Evolutionary conservation across 2,797 vertebrate species (phyloP), one percentile per base, ranked within the genome.

Genomic region (Percopsis omiscomaycus): DNA sequence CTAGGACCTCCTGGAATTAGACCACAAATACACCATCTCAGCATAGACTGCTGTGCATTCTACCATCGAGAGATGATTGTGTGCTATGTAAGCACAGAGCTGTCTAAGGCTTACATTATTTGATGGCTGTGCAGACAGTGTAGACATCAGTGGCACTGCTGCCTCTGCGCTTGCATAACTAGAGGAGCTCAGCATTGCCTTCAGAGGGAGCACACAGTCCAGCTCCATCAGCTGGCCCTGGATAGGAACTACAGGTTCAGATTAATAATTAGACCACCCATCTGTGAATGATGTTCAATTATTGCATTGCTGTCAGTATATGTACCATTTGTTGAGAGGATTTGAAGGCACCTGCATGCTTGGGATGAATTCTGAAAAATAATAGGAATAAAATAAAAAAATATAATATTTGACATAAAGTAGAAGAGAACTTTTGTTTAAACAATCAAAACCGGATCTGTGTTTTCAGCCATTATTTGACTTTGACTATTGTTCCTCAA

Each of bases 331-430:
- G 84, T 69, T 71, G 88, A 89, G 62, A 95, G 86, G 56, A 86
- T 92, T 61, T 87, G 84, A 59, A 95, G 84, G 74, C 93, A 94
- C 87, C 89, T 82, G 77, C 93, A 94, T 0, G 93, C 92, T 83
- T 94, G 92, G 71, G 88, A 90, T 71, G 92, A 92, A 84, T 94
- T 91, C 93, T 95, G 84, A 16, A 74, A 74, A 69, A 79, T 15
- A 81, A 83, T 73, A 61, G n/a, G 27, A 63, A 75, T 75, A 69
- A 42, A 47, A n/a, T n/a, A 46, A 66, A 13, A 69, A 42, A 47
- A 22, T 22, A 37, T 63, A 13, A 1, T 0, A 4, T 50, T 42
- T 57, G 2, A 1, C n/a, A 3, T 1, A 4, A 51, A 32, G 1
- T 22, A 22, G 22, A 22, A 22, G 22, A 22, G 22, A 22, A 22